Percentiles rank a stretch among this genome's conserved stretches.
Evolutionary conservation across 2,113 vertebrate genomes (phyloP).

Genomic region (Neogale vison): DNA sequence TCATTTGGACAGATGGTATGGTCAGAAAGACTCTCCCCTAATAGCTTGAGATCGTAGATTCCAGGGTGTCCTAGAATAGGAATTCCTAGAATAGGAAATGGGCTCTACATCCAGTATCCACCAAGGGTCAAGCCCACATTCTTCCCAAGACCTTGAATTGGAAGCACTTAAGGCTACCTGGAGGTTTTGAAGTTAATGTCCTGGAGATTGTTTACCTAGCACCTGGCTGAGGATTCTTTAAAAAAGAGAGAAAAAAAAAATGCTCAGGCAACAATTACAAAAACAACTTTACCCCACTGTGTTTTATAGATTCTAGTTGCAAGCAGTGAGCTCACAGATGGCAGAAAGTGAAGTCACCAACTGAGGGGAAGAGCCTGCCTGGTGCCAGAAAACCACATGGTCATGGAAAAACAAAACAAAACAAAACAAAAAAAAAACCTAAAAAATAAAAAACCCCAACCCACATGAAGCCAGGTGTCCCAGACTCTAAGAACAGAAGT

Average conservation of each 20-base stretch:
- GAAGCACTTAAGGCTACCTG: not conserved
- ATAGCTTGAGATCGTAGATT: not conserved
- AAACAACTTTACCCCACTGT: conserved; percentile 51
- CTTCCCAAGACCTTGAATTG: not conserved
- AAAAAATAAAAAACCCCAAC: not conserved
- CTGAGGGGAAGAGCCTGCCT: not conserved
- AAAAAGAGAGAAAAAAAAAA: not conserved
- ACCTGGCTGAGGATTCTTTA: not conserved
- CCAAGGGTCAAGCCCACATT: not conserved
- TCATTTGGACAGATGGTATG: no score
- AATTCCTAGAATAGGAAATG: not conserved
- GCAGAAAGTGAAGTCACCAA: conserved; percentile 18
- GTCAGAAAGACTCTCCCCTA: not conserved
- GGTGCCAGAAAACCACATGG: conserved; percentile 34
- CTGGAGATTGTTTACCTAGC: not conserved
- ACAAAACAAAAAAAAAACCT: not conserved
- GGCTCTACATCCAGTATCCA: not conserved
- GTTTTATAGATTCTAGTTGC: conserved; percentile 56
- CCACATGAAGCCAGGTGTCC: not conserved
- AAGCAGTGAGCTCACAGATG: conserved; percentile 34
- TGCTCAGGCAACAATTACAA: conserved; percentile 10
- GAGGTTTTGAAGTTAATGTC: not conserved
- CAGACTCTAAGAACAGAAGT: not conserved
- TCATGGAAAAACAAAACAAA: not conserved
- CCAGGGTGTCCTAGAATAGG: not conserved